A percentile compares a stretch with the other conserved stretches of the same genome.
Conservation (phyloP, 1,140 invertebrate species). For the Aphelenchoides fujianensis region DNA sequence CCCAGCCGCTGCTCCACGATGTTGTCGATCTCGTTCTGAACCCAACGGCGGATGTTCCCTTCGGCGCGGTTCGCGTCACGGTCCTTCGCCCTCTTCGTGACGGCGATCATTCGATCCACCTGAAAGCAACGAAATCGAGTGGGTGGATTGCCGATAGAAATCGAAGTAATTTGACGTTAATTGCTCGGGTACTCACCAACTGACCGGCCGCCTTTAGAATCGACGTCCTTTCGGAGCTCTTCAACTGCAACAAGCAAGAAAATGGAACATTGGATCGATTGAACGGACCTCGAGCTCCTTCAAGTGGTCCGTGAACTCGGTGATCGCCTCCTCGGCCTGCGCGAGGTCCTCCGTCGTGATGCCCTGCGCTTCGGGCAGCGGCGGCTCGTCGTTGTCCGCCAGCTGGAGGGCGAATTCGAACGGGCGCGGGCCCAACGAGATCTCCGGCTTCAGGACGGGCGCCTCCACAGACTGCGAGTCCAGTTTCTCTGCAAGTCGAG, state of each 20-base stretch:
- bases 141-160: no score
- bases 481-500: not conserved
- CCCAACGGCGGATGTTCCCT: not conserved
- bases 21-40: conserved; percentile 14
- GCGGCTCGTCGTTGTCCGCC: not conserved
- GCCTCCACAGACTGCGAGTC: not conserved
- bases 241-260: no score
- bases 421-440: not conserved
- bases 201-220: not conserved
- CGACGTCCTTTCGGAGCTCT: not conserved
- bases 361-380: not conserved
- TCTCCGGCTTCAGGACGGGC: not conserved
- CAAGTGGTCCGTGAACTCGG: not conserved
- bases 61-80: not conserved
- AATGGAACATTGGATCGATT: no score
- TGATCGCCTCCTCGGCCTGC: not conserved
- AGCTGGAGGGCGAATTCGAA: not conserved
- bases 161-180: no score
- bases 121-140: no score
- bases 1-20: conserved; percentile 6
- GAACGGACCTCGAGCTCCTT: no score
- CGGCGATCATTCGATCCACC: not conserved
- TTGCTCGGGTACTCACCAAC: no score
- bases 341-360: not conserved
- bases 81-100: not conserved